Percentiles rank a stretch among this genome's conserved stretches.
These are phyloP conservation scores for Leucophenga montana DNA, from an alignment of 2,888 invertebrate species.

Conservation along the genomic window DNA sequence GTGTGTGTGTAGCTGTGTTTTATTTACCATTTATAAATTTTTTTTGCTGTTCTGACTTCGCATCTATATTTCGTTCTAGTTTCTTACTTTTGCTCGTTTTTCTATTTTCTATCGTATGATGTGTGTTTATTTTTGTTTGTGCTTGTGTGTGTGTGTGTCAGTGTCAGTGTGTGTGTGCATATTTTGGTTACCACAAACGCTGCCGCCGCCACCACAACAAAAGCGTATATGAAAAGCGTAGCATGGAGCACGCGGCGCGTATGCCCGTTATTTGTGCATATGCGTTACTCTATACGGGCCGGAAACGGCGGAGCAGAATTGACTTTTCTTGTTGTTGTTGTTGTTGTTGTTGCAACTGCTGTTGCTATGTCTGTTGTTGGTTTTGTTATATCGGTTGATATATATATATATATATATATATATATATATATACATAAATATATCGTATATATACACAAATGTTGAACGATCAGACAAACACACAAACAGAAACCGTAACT, in stretches of 20 bases:
- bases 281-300: not conserved
- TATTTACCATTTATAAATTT: conserved; percentile 5
- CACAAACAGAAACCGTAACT: conserved; percentile 2
- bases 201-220: conserved; percentile 5
- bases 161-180: conserved; percentile 31
- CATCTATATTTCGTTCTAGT: conserved; percentile 40
- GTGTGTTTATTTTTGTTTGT: conserved; percentile 3
- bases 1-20: not conserved
- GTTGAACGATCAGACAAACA: not conserved
- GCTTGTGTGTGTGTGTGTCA: conserved; percentile 27
- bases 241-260: conserved; percentile 10
- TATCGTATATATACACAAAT: too few species aligned
- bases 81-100: too few species aligned
- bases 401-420: too few species aligned
- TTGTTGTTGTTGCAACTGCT: not conserved
- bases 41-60: conserved; percentile 22
- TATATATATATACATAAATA: too few species aligned
- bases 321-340: too few species aligned
- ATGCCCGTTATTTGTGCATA: conserved; percentile 20
- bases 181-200: not conserved
- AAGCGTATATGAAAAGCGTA: not conserved
- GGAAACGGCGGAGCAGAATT: too few species aligned
- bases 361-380: conserved; percentile 2
- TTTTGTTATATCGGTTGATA: not conserved
- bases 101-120: too few species aligned